A percentile compares a stretch with the other conserved stretches of the same genome.
Conservation (phyloP, 2,888 invertebrate genomes). For the Chloromyia formosa region DNA sequence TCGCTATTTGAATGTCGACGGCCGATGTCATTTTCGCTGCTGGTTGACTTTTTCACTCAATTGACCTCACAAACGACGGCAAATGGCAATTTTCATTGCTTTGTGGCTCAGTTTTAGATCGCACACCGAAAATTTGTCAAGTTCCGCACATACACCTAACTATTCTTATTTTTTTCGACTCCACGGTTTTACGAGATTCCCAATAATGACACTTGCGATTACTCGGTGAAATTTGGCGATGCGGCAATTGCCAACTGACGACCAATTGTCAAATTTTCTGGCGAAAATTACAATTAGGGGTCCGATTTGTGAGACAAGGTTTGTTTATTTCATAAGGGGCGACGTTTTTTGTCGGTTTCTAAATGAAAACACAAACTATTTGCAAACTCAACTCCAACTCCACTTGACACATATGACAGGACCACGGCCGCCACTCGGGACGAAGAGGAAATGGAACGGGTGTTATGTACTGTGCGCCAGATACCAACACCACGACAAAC, state of each 20-base stretch:
- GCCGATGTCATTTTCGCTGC: slow-evolving; percentile 65
- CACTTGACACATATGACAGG: slow-evolving; percentile 31
- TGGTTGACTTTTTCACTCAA: not conserved
- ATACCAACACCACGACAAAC: too few relatives aligned
- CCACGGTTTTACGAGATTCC: not conserved
- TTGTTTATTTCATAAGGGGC: not conserved
- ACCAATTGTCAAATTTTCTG: too few relatives aligned
- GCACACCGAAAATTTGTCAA: not conserved
- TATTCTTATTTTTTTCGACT: not conserved
- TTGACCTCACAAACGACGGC: not conserved
- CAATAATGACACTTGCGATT: slow-evolving; percentile 33
- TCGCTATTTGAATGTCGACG: slow-evolving; percentile 73
- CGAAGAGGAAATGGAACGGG: too few relatives aligned
- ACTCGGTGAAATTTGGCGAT: not conserved
- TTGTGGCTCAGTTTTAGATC: not conserved
- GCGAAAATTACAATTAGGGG: not conserved
- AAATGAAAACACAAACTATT: not conserved
- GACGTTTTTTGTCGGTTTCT: not conserved
- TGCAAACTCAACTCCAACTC: not conserved
- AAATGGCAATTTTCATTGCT: slow-evolving; percentile 12
- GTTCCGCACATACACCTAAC: not conserved
- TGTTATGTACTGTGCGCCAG: too few relatives aligned
- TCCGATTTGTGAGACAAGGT: not conserved
- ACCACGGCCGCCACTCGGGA: too few relatives aligned
- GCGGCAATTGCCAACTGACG: not conserved